Conservation (phyloP, 2,113 vertebrate genomes). For the Amphiprion ocellaris region DNA sequence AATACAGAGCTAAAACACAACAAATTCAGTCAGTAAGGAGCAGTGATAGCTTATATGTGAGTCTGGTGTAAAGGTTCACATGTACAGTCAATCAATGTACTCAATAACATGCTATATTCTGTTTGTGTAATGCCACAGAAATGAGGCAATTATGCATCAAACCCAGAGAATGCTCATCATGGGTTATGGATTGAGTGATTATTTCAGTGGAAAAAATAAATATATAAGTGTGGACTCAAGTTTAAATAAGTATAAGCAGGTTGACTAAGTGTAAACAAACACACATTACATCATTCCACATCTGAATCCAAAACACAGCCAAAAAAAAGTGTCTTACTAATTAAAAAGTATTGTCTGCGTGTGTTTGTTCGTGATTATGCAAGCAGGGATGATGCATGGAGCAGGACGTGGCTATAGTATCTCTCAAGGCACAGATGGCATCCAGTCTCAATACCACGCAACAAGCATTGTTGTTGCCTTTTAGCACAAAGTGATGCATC, state of each 20-base stretch:
- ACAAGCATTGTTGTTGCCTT: conserved; percentile 72
- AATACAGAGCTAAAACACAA: background rate
- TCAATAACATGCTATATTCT: too few species aligned
- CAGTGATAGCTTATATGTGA: too few species aligned
- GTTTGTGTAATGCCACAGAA: too few species aligned
- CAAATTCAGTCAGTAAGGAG: background rate
- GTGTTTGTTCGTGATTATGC: conserved; percentile 51
- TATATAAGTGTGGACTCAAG: conserved; percentile 8
- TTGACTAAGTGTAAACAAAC: conserved; percentile 45
- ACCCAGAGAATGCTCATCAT: background rate
- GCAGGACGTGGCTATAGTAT: conserved; percentile 60
- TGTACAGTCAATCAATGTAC: too few species aligned
- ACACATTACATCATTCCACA: conserved; percentile 42
- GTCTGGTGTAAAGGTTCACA: background rate
- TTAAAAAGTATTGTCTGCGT: conserved; percentile 58
- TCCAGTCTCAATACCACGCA: conserved; percentile 63
- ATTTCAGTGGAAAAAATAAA: conserved; percentile 16
- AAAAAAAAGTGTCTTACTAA: conserved; percentile 54
- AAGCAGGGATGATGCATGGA: conserved; percentile 63
- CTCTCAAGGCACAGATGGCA: conserved; percentile 75
- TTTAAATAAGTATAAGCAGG: conserved; percentile 45
- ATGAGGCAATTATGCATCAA: background rate
- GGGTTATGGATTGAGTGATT: conserved; percentile 1
- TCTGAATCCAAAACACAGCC: conserved; percentile 49
- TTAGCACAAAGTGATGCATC: conserved; percentile 71